Percentiles rank a stretch among this genome's conserved stretches.
Conservation (phyloP, 2,113 vertebrate genomes). For the Henicopernis longicauda region DNA sequence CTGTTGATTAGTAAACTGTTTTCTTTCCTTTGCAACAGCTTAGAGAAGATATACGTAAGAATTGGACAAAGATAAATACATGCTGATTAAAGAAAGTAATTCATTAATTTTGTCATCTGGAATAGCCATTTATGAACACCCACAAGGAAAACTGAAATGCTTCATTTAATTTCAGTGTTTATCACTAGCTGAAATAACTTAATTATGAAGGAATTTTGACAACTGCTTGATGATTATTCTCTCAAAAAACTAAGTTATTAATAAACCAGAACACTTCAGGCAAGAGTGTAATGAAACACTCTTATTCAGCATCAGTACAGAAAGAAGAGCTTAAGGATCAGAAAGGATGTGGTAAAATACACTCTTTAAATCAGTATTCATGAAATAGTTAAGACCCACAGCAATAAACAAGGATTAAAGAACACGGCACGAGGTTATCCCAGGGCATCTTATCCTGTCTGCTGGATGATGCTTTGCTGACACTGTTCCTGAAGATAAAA, state of each 20-base stretch:
- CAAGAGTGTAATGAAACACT: not conserved
- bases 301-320: not conserved
- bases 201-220: not conserved
- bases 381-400: slow-evolving; percentile 22
- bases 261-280: slow-evolving; percentile 4
- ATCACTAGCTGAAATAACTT: not conserved
- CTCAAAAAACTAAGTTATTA: not conserved
- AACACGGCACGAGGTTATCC: not conserved
- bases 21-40: slow-evolving; percentile 18
- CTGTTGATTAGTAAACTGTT: slow-evolving; percentile 4
- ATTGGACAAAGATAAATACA: not conserved
- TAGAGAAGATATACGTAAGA: not conserved
- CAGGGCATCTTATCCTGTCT: slow-evolving; percentile 32
- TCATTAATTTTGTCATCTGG: slow-evolving; percentile 6
- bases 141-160: slow-evolving; percentile 12
- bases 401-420: slow-evolving; percentile 47
- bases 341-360: slow-evolving; percentile 6
- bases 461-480: slow-evolving; percentile 20
- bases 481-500: slow-evolving; percentile 9
- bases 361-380: slow-evolving; percentile 20
- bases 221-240: not conserved
- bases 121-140: not conserved
- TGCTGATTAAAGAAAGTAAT: slow-evolving; percentile 32
- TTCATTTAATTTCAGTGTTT: not conserved
- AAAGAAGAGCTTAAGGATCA: slow-evolving; percentile 29